Evolutionary conservation across 2,113 vertebrate genomes (phyloP).

Genomic region (Hypocryptadius cinnamomeus): DNA sequence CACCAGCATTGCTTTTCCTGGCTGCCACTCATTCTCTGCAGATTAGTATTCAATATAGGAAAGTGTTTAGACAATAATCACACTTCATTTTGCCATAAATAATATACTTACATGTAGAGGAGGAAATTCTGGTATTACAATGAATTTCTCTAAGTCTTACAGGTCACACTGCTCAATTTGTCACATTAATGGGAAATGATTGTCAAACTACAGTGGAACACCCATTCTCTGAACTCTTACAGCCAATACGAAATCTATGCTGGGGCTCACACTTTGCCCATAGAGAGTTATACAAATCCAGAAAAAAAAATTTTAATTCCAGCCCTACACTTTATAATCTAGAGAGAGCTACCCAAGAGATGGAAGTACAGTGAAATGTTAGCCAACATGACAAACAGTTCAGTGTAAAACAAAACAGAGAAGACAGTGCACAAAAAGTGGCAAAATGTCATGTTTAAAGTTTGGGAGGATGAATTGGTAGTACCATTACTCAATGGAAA

Average conservation of each 20-base stretch:
- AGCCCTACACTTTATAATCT: neutral
- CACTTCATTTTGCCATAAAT: conserved; percentile 16
- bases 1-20: conserved; percentile 93
- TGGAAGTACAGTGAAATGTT: neutral
- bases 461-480: neutral
- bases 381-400: neutral
- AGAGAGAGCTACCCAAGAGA: neutral
- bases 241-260: neutral
- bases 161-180: neutral
- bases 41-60: conserved; percentile 79
- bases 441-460: neutral
- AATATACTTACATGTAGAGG: conserved; percentile 44
- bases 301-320: neutral
- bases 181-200: neutral
- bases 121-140: neutral
- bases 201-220: neutral
- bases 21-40: conserved; percentile 76
- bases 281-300: neutral
- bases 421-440: neutral
- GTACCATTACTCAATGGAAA: neutral
- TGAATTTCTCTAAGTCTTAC: neutral
- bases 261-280: neutral
- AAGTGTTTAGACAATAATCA: conserved; percentile 69
- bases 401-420: neutral
- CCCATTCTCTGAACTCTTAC: neutral